Base-by-base conservation (phyloP, 2,797 vertebrate genomes). In the Sciaenops ocellatus region DNA sequence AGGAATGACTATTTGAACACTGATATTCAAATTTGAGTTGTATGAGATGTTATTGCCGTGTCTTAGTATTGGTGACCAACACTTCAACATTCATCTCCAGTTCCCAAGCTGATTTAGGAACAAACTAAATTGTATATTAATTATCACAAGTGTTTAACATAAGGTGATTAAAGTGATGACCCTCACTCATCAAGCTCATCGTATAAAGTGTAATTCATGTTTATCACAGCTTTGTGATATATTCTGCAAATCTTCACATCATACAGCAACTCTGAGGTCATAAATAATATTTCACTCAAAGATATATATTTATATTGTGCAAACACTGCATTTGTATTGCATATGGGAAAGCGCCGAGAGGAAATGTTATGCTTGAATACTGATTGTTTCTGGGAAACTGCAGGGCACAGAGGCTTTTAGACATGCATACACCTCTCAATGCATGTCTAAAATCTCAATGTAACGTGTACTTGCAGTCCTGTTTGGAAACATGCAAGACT, bases 1-100 rank as follows among this genome's bases (percentile, higher is more conserved):
- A 34, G 70, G 44, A 69, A 28, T 18, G 48, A 59, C 38, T 6
- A 52, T 38, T 56, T 61, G 41, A 76, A 68, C 38, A 46, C 1
- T 0, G 0, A 61, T 50, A 26, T 56, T 56, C 3, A 64, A 30
- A 6, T 30, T 55, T 18, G 28, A 54, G 69, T 26, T 47, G 11
- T 42, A 1, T 56, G 38, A 51, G 11, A 22, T 59, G 17, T 59
- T 17, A 47, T 30, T 69, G 20, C 18, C 8, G n/a, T 30, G 18
- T 41, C 60, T 5, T 41, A 41, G 28, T 16, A 42, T 3, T 67
- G 3, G n/a, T 5, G 3, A 34, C 28, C 24, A 20, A 44, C 42
- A 38, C 34, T 46, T 42, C 70, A 6, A 20, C 47, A 15, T 51
- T 71, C 16, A 55, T 51, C 2, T 28, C 20, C n/a, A 42, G 6